These are phyloP conservation scores for Sebastiscus tertius DNA, from an alignment of 2,797 vertebrate species.

Conservation along the genomic window DNA sequence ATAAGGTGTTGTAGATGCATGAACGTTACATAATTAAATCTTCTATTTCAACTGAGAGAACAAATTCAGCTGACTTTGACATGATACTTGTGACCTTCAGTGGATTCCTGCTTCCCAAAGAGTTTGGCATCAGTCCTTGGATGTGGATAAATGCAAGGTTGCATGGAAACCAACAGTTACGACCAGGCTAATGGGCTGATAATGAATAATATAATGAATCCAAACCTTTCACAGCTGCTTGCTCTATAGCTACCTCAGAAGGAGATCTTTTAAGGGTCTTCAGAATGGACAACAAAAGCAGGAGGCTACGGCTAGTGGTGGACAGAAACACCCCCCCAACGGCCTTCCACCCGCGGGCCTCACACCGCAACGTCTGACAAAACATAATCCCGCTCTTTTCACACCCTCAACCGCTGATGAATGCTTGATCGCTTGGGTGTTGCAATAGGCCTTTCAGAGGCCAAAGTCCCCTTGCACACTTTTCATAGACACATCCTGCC, in stretches of 20 bases:
- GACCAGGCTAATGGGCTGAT: conserved; percentile 45
- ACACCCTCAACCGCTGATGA: conserved; percentile 83
- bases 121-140: neutral
- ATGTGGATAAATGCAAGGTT: conserved; percentile 63
- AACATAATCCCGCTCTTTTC: conserved; percentile 90
- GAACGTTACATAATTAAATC: neutral
- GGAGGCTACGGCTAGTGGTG: conserved; percentile 88
- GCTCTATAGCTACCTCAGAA: conserved; percentile 80
- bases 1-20: neutral
- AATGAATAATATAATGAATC: conserved; percentile 65
- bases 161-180: conserved; percentile 85
- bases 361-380: conserved; percentile 86
- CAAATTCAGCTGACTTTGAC: neutral
- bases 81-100: neutral
- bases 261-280: conserved; percentile 85
- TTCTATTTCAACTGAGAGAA: neutral
- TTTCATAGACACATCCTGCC: conserved; percentile 84
- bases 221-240: conserved; percentile 83
- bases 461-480: conserved; percentile 84
- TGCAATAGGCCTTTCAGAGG: conserved; percentile 89
- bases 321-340: conserved; percentile 60
- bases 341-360: conserved; percentile 31
- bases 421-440: conserved; percentile 93
- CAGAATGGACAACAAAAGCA: conserved; percentile 89
- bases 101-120: neutral